Percentiles rank a stretch among this genome's conserved stretches.
phyloP scores from a whole-genome alignment of 2,888 invertebrate genomes.

The Amblyjoppa proteus region DNA sequence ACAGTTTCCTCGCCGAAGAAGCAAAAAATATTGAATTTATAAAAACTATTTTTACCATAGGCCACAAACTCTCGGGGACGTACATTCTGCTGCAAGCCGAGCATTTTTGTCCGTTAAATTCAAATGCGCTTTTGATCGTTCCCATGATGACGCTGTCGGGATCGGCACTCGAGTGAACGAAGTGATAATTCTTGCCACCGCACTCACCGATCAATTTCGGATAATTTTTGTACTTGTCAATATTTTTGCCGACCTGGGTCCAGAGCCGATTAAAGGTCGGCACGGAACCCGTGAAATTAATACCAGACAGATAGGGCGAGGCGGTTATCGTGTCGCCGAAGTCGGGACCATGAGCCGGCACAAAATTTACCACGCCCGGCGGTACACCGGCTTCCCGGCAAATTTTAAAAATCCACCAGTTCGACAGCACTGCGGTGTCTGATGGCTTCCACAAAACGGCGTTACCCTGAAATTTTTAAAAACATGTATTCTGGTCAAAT shows the following conservation, averaged over 20 bases:
- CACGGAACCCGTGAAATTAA: constrained; percentile 99
- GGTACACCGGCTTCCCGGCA: constrained; percentile 98
- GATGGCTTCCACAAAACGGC: constrained; percentile 99
- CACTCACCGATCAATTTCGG: constrained; percentile 98
- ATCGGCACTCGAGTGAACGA: constrained; percentile 97
- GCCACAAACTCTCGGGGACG: constrained; percentile 96
- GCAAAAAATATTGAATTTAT: background rate
- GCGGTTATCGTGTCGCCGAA: constrained; percentile 96
- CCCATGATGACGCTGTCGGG: constrained; percentile 92
- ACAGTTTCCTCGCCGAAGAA: background rate
- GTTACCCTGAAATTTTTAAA: constrained; percentile 90
- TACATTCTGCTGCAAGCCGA: constrained; percentile 99
- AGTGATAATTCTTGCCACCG: constrained; percentile 99
- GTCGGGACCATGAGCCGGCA: constrained; percentile 97
- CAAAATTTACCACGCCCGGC: constrained; percentile 98
- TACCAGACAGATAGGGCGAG: constrained; percentile 94
- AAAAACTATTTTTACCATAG: constrained; percentile 85
- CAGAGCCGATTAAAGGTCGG: constrained; percentile 97
- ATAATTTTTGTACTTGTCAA: constrained; percentile 94
- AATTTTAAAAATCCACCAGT: constrained; percentile 97
- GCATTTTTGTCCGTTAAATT: constrained; percentile 99
- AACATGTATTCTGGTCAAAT: too few species aligned
- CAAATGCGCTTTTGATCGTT: constrained; percentile 97
- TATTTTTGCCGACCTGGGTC: constrained; percentile 96
- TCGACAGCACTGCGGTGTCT: constrained; percentile 97